Base-by-base conservation (phyloP, 2,797 vertebrate genomes). In the Liparis tanakae region DNA sequence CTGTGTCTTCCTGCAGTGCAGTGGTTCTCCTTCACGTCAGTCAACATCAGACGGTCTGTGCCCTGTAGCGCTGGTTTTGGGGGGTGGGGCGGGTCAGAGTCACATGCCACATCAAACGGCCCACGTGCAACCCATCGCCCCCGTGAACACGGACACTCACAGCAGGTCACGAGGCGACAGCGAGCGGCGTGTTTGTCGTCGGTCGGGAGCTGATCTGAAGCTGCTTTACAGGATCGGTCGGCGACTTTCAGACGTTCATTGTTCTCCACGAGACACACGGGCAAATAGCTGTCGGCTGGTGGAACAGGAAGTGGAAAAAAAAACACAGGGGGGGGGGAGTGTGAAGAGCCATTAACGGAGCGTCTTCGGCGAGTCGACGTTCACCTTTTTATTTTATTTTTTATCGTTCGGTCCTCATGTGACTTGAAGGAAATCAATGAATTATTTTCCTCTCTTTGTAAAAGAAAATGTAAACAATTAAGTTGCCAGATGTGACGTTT, bases 71-170 rank as follows among this genome's bases (percentile, higher is more conserved):
- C 3, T 12, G 39, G 10, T 6, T 6, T 30, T 6, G 36, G 7
- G 36, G 36, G 7, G 22, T 53, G 39, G 46, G 51, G 56, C 54
- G 30, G 50, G 56, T 79, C 57, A 57, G 36, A 57, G 69, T 80
- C 76, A 72, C 80, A 72, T 72, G 80, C 53, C 65, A 10, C 41
- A 30, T 72, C 43, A 58, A 64, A 54, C 59, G 48, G 41, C 25
- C 44, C 68, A 78, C 67, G 57, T 76, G 72, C 57, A 54, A 37
- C 48, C 48, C 58, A 60, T 79, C 75, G 61, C 54, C 54, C 48
- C 18, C 34, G 1, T 60, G n/a, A n/a, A n/a, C n/a, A n/a, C n/a
- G n/a, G n/a, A n/a, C n/a, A n/a, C n/a, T n/a, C n/a, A n/a, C n/a
- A n/a, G n/a, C n/a, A n/a, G n/a, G n/a, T n/a, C n/a, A n/a, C n/a